phyloP scores from a whole-genome alignment of 2,888 invertebrate species.

The Diogma glabrata region DNA sequence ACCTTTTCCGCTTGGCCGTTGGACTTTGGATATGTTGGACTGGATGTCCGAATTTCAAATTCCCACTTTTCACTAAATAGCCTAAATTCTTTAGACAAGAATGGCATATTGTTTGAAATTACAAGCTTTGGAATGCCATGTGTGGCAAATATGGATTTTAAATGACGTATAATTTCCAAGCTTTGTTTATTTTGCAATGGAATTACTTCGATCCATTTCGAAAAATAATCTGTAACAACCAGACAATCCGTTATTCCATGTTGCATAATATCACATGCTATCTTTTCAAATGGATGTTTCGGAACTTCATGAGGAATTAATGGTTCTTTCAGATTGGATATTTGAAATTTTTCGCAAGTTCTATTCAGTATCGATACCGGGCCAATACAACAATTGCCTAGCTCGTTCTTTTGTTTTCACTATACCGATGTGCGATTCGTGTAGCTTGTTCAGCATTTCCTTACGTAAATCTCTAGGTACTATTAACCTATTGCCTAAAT shows the following conservation, averaged over 20 bases:
- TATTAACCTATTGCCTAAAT: not conserved
- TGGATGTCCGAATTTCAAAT: not conserved
- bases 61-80: not conserved
- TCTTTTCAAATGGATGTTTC: conserved; percentile 5
- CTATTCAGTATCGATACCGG: conserved; percentile 9
- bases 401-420: not conserved
- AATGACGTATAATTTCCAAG: conserved; percentile 9
- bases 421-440: conserved; percentile 11
- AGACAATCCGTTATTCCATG: too few relatives aligned
- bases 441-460: too few relatives aligned
- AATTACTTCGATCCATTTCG: conserved; percentile 16
- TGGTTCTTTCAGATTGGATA: not conserved
- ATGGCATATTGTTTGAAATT: conserved; percentile 6
- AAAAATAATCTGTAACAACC: conserved; percentile 10
- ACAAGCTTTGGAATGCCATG: conserved; percentile 11
- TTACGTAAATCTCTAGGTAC: not conserved
- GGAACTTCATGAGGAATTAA: conserved; percentile 12
- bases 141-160: conserved; percentile 16
- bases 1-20: conserved; percentile 1
- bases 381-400: not conserved
- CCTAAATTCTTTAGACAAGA: not conserved
- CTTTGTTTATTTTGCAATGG: conserved; percentile 1
- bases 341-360: conserved; percentile 6
- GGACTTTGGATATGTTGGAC: not conserved
- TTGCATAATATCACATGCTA: too few relatives aligned